Base-by-base conservation (phyloP, 2,797 vertebrate genomes). In the Bucorvus abyssinicus region DNA sequence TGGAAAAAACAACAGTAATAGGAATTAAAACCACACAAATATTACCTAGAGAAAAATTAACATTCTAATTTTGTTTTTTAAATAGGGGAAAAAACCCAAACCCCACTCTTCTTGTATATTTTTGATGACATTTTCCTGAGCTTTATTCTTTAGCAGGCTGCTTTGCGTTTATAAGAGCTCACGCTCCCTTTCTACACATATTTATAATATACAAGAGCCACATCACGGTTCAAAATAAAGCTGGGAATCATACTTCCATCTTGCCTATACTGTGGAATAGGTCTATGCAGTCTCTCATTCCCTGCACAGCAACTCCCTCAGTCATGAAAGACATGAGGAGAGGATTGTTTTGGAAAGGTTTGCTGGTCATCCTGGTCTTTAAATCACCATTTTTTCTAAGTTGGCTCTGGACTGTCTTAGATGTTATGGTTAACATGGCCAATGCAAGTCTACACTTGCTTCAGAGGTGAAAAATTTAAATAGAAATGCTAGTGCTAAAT, bases 391-490 rank as follows among this genome's bases (percentile, higher is more conserved):
- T 89, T 95, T 84, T 92, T 83, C 63, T 57, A 89, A 38, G 56
- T 50, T 82, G 78, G 53, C 38, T 82, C 68, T 89, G 55, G 93
- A 65, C 47, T 42, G 22, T 55, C 55, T 67, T 55, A 79, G 34
- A 84, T 64, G n/a, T 68, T 89, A 64, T 2, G 11, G 42, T 78
- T 91, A 93, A 71, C 6, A 84, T 77, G 34, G 71, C 53, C 73
- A 89, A 75, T 38, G 14, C 64, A 84, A 94, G 36, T 65, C 84
- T 93, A 87, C 68, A 40, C 57, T 80, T 92, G 90, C 55, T 94
- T 94, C 90, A 95, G 86, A 87, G 74, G 57, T 81, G 84, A 87
- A 93, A 93, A 95, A 90, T 92, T 65, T 92, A 67, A 89, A 87
- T 57, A 89, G 47, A 90, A 91, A 82, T 87, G 32, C 53, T 92